phyloP scores from a whole-genome alignment of 2,888 invertebrate species.

The Laspeyria flexula region DNA sequence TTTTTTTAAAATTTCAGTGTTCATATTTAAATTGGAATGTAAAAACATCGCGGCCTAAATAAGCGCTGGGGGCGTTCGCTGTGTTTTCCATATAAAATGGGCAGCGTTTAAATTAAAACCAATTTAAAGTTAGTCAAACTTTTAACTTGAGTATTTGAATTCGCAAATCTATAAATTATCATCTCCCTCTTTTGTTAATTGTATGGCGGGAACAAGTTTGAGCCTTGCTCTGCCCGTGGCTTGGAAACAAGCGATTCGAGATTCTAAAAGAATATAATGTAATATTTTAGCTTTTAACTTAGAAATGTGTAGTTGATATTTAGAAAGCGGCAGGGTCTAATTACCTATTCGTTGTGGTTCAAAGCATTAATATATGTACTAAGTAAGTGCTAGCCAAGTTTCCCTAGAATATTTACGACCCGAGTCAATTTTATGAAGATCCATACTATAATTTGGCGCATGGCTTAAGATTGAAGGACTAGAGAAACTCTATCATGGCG shows the following conservation, averaged over 20 bases:
- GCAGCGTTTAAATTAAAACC: constrained; percentile 27
- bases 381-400: constrained; percentile 7
- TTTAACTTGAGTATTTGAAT: constrained; percentile 29
- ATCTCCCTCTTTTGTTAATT: constrained; percentile 37
- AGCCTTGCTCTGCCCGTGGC: constrained; percentile 19
- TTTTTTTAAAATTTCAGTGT: not conserved
- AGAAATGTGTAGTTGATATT: no score
- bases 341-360: no score
- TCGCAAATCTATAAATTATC: constrained; percentile 42
- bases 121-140: constrained; percentile 40
- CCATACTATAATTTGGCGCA: constrained; percentile 15
- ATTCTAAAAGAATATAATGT: not conserved
- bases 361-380: no score
- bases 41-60: not conserved
- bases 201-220: constrained; percentile 26
- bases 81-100: constrained; percentile 19
- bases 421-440: constrained; percentile 17
- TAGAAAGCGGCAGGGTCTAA: no score
- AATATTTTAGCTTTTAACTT: no score
- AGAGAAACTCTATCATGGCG: constrained; percentile 31
- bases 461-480: constrained; percentile 32
- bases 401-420: not conserved
- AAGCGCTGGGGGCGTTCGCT: not conserved
- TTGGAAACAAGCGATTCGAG: constrained; percentile 7
- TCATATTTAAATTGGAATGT: not conserved